These are phyloP conservation scores for Dendrocincla fuliginosa DNA, from an alignment of 2,797 vertebrate species.

Conservation along the genomic window DNA sequence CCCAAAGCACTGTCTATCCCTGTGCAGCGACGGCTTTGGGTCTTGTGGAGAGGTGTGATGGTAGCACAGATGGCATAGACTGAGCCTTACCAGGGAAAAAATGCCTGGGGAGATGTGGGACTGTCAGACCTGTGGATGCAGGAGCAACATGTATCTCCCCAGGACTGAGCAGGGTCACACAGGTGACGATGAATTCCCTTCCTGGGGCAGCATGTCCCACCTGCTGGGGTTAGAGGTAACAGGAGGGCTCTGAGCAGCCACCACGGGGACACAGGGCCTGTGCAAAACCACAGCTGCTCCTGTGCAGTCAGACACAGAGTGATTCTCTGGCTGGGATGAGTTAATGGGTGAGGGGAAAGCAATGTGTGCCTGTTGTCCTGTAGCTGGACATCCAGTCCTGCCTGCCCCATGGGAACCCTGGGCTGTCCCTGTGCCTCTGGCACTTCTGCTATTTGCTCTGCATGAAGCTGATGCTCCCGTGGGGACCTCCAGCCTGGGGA, in stretches of 20 bases:
- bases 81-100: neutral
- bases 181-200: neutral
- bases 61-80: slow-evolving; percentile 13
- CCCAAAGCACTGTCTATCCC: neutral
- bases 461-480: neutral
- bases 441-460: neutral
- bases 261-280: rapidly evolving
- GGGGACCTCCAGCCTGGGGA: neutral
- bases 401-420: neutral
- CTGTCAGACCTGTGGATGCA: neutral
- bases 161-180: neutral
- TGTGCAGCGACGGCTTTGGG: neutral
- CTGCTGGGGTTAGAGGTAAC: rapidly evolving
- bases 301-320: rapidly evolving
- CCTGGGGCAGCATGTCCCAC: neutral
- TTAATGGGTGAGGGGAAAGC: neutral
- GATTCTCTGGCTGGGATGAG: neutral
- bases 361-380: too few relatives aligned
- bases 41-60: slow-evolving; percentile 13
- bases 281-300: neutral
- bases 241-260: neutral
- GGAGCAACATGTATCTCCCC: neutral
- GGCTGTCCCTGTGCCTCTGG: neutral
- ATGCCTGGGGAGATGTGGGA: neutral
- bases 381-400: neutral